Conservation (phyloP, 2,797 vertebrate species). For the Leuciscus waleckii region DNA sequence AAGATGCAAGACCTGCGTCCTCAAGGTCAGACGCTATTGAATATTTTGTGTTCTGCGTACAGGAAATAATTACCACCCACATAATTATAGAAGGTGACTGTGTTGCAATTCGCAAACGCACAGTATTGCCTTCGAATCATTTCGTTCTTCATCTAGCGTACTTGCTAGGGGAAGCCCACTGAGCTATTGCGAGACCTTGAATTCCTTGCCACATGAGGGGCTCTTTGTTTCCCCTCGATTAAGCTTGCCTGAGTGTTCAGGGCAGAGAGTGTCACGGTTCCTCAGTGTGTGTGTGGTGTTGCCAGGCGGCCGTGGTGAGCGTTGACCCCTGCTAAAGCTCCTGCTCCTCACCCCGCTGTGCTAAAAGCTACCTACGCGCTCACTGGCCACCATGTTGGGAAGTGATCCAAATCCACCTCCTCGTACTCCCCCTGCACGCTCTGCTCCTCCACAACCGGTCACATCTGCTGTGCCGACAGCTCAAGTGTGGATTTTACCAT, state of each 20-base stretch:
- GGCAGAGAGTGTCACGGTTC: conserved; percentile 49
- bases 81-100: conserved; percentile 47
- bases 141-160: conserved; percentile 10
- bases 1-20: conserved; percentile 45
- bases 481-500: background rate
- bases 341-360: conserved; percentile 68
- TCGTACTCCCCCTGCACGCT: background rate
- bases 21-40: conserved; percentile 54
- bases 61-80: conserved; percentile 49
- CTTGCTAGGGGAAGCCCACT: conserved; percentile 34
- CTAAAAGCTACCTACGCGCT: conserved; percentile 79
- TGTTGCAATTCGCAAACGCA: conserved; percentile 3
- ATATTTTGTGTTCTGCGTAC: conserved; percentile 21
- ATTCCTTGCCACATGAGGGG: conserved; percentile 35
- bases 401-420: conserved; percentile 72
- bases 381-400: conserved; percentile 72
- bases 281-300: conserved; percentile 56
- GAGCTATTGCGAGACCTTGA: conserved; percentile 38
- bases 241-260: conserved; percentile 39
- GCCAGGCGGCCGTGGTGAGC: conserved; percentile 65
- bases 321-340: conserved; percentile 73
- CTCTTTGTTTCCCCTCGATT: conserved; percentile 45
- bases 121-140: conserved; percentile 11
- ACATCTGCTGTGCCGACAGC: background rate
- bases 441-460: conserved; percentile 50